Evolutionary conservation across 2,797 vertebrate genomes (phyloP).

Genomic region (Sebastes matsubarae): DNA sequence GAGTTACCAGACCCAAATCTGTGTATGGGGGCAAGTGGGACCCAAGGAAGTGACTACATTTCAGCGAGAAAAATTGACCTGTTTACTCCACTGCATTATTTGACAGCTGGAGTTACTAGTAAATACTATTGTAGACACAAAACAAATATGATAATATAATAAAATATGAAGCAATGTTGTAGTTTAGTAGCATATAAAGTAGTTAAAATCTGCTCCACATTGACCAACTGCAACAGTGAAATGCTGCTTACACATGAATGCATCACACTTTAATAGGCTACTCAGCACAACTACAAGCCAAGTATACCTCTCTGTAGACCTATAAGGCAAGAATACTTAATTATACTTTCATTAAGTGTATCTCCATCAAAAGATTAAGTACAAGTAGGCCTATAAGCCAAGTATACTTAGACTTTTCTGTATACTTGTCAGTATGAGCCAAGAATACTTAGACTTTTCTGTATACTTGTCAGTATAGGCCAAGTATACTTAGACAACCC

Average conservation of each 20-base stretch:
- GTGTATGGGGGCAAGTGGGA: slow-evolving; percentile 84
- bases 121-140: not conserved
- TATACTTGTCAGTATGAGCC: no score
- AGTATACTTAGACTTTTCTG: no score
- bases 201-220: not conserved
- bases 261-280: not conserved
- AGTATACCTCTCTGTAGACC: no score
- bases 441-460: no score
- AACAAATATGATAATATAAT: not conserved
- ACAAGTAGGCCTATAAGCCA: no score
- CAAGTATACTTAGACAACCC: no score
- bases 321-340: no score
- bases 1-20: slow-evolving; percentile 91
- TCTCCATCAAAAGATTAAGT: no score
- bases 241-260: not conserved
- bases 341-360: no score
- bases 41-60: slow-evolving; percentile 62
- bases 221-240: not conserved
- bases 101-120: not conserved
- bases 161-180: not conserved
- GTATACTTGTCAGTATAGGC: no score
- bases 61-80: not conserved
- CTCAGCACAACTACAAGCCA: no score
- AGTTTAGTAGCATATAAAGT: not conserved
- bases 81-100: not conserved